A percentile compares a stretch with the other conserved stretches of the same genome.
phyloP scores from a whole-genome alignment of 2,797 vertebrate species.

The Streptopelia turtur region DNA sequence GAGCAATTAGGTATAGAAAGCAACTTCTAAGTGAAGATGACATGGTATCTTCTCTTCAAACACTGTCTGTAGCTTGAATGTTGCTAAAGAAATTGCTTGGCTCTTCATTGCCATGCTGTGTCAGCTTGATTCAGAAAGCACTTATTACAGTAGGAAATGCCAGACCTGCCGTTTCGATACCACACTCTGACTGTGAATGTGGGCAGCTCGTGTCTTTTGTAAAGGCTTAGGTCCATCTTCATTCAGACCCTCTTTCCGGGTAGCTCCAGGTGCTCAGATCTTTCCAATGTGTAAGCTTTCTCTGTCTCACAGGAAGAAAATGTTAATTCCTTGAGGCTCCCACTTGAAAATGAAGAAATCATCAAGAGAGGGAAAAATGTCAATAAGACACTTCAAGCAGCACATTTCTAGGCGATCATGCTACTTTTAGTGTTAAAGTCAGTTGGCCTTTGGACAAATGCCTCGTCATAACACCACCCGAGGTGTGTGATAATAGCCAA shows the following conservation, averaged over 20 bases:
- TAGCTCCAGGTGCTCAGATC: background rate
- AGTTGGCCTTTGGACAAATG: constrained; percentile 74
- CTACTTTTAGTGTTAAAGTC: constrained; percentile 67
- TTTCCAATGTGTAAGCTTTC: background rate
- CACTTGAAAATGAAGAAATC: constrained; percentile 22
- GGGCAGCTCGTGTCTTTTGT: background rate
- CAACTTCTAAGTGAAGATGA: background rate
- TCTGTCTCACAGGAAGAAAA: background rate
- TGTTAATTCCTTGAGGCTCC: background rate
- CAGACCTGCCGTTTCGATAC: background rate
- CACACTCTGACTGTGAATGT: background rate
- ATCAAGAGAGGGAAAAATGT: constrained; percentile 49
- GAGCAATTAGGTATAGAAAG: background rate
- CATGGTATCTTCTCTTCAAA: background rate
- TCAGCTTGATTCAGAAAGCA: constrained; percentile 5
- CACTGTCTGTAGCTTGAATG: background rate
- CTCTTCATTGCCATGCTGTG: background rate
- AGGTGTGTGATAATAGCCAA: constrained; percentile 72
- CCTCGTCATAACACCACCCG: constrained; percentile 69
- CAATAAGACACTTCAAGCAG: constrained; percentile 59
- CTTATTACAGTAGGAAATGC: background rate
- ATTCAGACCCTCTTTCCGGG: background rate
- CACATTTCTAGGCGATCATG: constrained; percentile 56
- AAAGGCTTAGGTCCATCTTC: background rate
- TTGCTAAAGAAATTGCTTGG: background rate